Conservation (phyloP, 2,888 invertebrate species). For the Stenichneumon culpator region DNA sequence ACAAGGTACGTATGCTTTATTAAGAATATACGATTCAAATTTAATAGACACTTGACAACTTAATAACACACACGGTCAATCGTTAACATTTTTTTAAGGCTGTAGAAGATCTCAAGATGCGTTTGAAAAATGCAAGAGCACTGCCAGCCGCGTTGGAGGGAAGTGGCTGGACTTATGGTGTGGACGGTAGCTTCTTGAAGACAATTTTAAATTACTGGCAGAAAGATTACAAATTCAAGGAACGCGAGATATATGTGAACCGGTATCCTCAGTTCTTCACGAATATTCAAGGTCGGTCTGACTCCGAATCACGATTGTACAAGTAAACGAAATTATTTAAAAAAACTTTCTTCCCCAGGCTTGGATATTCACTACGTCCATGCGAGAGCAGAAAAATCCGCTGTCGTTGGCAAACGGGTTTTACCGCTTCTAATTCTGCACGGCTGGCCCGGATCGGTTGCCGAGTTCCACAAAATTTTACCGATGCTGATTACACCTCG, state of each 20-base stretch:
- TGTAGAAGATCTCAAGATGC: conserved; percentile 80
- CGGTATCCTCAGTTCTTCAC: conserved; percentile 84
- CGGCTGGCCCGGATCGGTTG: conserved; percentile 96
- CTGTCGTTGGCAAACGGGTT: conserved; percentile 78
- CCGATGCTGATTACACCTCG: conserved; percentile 88
- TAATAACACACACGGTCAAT: not conserved
- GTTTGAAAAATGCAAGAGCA: conserved; percentile 81
- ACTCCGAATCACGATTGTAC: not conserved
- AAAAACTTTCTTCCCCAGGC: conserved; percentile 79
- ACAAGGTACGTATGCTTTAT: conserved; percentile 86
- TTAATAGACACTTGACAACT: not conserved
- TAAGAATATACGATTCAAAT: not conserved
- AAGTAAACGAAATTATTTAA: conserved; percentile 4
- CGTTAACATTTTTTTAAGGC: conserved; percentile 74
- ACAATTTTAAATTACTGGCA: conserved; percentile 86
- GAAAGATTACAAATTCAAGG: conserved; percentile 87
- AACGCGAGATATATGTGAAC: conserved; percentile 86
- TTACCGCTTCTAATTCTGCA: conserved; percentile 91
- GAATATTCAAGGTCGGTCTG: conserved; percentile 77
- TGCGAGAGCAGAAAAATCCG: conserved; percentile 86
- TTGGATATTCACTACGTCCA: conserved; percentile 90
- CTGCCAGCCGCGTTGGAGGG: conserved; percentile 73
- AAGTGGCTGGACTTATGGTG: conserved; percentile 85
- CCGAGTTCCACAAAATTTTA: conserved; percentile 93
- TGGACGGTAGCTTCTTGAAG: conserved; percentile 85